phyloP scores from a whole-genome alignment of 2,113 vertebrate genomes.

The Castor canadensis region DNA sequence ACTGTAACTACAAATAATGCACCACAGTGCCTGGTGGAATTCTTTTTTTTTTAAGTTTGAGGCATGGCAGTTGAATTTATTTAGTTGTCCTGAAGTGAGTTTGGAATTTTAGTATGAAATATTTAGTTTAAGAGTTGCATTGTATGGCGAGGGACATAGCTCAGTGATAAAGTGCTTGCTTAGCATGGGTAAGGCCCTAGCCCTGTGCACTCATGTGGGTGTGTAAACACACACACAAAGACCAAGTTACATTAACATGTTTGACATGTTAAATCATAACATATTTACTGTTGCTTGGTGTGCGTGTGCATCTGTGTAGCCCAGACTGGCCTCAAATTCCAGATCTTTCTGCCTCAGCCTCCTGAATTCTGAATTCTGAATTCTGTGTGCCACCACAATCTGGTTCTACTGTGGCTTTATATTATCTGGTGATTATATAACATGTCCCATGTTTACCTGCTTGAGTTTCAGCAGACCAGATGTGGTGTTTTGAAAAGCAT shows the following conservation, averaged over 20 bases:
- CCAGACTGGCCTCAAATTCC: no score
- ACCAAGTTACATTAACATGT: neutral
- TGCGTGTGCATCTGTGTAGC: no score
- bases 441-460: neutral
- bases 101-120: neutral
- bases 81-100: constrained; percentile 21
- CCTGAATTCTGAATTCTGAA: neutral
- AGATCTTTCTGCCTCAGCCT: no score
- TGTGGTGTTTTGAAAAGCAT: neutral
- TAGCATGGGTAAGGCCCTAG: neutral
- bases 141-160: no score
- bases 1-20: neutral
- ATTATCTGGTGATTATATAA: neutral
- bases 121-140: neutral
- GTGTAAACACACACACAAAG: no score
- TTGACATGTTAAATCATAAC: constrained; percentile 7
- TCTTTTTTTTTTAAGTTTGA: neutral
- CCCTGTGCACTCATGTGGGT: neutral
- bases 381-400: no score
- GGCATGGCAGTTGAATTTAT: neutral
- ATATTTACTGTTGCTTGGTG: neutral
- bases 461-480: neutral
- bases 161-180: neutral
- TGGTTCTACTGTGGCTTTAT: neutral
- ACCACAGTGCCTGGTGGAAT: neutral